These are phyloP conservation scores for Procambarus virginalis DNA, from an alignment of 1,140 invertebrate species.

Conservation along the genomic window DNA sequence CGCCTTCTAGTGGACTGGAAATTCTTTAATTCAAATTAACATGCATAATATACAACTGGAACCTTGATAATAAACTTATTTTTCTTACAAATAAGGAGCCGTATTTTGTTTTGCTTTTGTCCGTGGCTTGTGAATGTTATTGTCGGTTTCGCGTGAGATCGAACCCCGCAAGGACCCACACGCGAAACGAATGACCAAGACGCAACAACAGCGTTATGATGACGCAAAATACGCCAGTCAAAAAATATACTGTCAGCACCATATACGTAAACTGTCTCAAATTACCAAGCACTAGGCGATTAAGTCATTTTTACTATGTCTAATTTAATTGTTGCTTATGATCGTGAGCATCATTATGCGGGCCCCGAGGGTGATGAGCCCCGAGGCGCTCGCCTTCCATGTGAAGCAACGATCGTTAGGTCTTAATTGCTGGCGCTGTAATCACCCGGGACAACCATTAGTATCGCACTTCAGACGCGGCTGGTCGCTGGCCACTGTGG, in stretches of 20 bases:
- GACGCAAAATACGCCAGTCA: background rate
- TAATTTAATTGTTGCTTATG: background rate
- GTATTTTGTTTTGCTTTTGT: no score
- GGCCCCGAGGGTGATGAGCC: background rate
- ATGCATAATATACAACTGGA: no score
- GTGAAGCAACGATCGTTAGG: background rate
- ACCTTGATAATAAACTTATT: no score
- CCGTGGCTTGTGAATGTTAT: no score
- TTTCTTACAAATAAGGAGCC: no score
- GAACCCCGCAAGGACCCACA: background rate
- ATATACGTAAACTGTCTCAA: background rate
- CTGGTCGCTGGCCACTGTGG: background rate
- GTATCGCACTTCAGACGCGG: background rate
- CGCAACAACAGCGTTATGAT: background rate
- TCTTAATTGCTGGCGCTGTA: background rate
- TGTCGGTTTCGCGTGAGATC: no score
- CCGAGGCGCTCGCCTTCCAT: background rate
- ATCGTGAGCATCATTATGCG: background rate
- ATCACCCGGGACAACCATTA: background rate
- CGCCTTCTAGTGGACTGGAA: no score
- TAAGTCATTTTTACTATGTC: background rate
- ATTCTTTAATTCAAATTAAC: no score
- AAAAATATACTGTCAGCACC: background rate
- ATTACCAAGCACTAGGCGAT: background rate
- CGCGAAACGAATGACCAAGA: background rate